phyloP scores from a whole-genome alignment of 64 coral and sea anemone genomes.

The Anthopleura sola region DNA sequence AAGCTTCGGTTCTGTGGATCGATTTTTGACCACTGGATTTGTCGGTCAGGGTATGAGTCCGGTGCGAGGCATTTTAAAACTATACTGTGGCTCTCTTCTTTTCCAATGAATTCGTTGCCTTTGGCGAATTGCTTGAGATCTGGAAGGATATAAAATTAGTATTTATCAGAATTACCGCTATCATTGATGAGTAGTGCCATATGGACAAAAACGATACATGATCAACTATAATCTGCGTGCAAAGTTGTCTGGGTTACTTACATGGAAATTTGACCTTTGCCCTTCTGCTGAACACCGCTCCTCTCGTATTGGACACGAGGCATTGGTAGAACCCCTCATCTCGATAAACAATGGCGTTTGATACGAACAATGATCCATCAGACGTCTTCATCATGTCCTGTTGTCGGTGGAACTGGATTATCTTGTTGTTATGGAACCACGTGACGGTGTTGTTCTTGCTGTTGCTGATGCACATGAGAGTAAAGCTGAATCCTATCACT shows the following conservation, averaged over 20 bases:
- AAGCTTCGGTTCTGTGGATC: conserved; percentile 17
- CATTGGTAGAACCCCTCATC: conserved; percentile 75
- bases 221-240: not conserved
- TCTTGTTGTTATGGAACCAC: conserved; percentile 53
- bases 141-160: not conserved
- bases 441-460: conserved; percentile 23
- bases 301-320: conserved; percentile 46
- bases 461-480: conserved; percentile 56
- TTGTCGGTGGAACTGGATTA: conserved; percentile 26
- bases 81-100: conserved; percentile 20
- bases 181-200: no score
- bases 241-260: conserved; percentile 42
- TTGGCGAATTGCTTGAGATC: conserved; percentile 55
- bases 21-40: conserved; percentile 68
- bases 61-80: conserved; percentile 61
- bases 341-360: conserved; percentile 44
- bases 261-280: conserved; percentile 75
- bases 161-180: not conserved
- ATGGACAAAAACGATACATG: no score
- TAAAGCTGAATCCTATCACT: conserved; percentile 48
- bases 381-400: conserved; percentile 40
- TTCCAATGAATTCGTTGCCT: conserved; percentile 19
- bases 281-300: conserved; percentile 45
- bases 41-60: conserved; percentile 59
- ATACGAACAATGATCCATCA: conserved; percentile 71